These are phyloP conservation scores for Seriola aureovittata DNA, from an alignment of 2,113 vertebrate species.

Conservation along the genomic window DNA sequence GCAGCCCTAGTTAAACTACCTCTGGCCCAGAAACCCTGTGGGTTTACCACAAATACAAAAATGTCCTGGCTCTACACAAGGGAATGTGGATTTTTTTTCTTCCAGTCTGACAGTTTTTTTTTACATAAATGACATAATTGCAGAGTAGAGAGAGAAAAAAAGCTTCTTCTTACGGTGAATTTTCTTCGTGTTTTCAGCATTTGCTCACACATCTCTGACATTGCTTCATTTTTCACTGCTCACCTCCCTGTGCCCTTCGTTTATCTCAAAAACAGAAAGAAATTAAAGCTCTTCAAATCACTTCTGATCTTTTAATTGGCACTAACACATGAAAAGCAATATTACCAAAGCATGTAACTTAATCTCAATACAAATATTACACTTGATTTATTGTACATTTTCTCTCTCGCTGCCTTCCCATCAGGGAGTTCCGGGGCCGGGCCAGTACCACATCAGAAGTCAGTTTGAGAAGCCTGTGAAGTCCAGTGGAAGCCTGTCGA, in stretches of 20 bases:
- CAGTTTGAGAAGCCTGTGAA: slow-evolving; percentile 72
- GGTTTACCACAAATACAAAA: slow-evolving; percentile 30
- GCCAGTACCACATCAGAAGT: slow-evolving; percentile 76
- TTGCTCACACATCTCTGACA: slow-evolving; percentile 23
- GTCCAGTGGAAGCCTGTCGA: slow-evolving; percentile 9
- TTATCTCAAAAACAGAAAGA: slow-evolving; percentile 15
- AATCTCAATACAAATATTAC: slow-evolving; percentile 1
- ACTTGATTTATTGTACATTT: slow-evolving; percentile 14
- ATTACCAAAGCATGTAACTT: slow-evolving; percentile 25
- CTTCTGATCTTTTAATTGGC: slow-evolving; percentile 10
- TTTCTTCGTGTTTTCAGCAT: neutral
- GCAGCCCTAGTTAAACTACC: slow-evolving; percentile 30
- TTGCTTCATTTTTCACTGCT: slow-evolving; percentile 4
- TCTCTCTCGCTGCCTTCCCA: slow-evolving; percentile 36
- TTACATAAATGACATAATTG: neutral
- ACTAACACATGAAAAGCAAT: neutral
- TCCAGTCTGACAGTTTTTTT: neutral
- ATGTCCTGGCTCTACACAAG: slow-evolving; percentile 26
- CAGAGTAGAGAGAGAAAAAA: neutral
- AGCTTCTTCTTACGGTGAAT: neutral
- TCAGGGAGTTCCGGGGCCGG: slow-evolving; percentile 79
- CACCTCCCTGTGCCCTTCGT: neutral
- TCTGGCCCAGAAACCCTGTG: slow-evolving; percentile 11
- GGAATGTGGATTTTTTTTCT: neutral
- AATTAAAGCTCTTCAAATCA: slow-evolving; percentile 9